These are phyloP conservation scores for Epiblema foenella DNA, from an alignment of 2,888 invertebrate species.

Conservation along the genomic window DNA sequence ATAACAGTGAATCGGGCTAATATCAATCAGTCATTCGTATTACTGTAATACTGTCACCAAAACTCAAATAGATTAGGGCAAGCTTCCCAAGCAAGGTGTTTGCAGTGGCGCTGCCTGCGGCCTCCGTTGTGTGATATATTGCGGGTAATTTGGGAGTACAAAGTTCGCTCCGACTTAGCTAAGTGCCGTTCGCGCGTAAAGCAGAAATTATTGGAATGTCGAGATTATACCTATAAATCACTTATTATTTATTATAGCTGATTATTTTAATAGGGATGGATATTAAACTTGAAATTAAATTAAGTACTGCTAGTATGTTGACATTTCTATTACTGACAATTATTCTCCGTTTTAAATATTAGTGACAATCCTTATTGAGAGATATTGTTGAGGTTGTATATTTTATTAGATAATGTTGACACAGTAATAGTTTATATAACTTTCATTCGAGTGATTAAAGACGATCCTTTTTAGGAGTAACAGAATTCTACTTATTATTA, in stretches of 20 bases:
- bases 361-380: too few species aligned
- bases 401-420: too few species aligned
- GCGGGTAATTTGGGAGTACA: constrained; percentile 24
- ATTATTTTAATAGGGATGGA: not conserved
- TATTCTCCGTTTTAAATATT: too few species aligned
- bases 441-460: too few species aligned
- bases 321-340: too few species aligned
- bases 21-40: not conserved
- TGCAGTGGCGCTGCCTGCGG: not conserved
- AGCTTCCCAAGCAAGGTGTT: constrained; percentile 3
- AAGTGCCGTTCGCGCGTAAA: constrained; percentile 19
- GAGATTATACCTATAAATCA: not conserved
- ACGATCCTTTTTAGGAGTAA: too few species aligned
- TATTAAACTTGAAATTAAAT: too few species aligned
- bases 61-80: not conserved
- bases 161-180: constrained; percentile 13
- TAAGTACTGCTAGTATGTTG: too few species aligned
- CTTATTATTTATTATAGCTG: not conserved
- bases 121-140: constrained; percentile 18
- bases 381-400: too few species aligned
- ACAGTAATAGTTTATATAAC: too few species aligned
- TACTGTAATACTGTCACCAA: not conserved
- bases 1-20: not conserved
- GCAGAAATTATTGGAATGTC: constrained; percentile 5
- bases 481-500: too few species aligned